Conservation (phyloP, 2,888 invertebrate species). For the Rhamnusium bicolor region DNA sequence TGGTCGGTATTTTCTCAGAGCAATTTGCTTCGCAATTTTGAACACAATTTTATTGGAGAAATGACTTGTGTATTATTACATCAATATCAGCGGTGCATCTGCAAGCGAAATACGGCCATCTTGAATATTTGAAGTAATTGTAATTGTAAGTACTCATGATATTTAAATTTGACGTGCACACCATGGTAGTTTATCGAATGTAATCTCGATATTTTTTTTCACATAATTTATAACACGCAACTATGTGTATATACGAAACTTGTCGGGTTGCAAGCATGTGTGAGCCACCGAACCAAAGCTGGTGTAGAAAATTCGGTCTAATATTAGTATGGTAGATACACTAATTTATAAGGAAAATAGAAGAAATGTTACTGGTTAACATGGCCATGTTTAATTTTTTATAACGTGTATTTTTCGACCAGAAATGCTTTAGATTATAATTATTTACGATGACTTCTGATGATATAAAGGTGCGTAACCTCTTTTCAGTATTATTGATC, state of each 20-base stretch:
- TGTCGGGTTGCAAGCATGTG: not conserved
- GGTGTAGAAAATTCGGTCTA: not conserved
- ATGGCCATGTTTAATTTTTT: too few relatives aligned
- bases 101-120: conserved; percentile 58
- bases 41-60: conserved; percentile 34
- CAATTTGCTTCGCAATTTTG: conserved; percentile 41
- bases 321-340: not conserved
- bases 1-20: conserved; percentile 41
- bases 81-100: conserved; percentile 48
- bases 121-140: conserved; percentile 64
- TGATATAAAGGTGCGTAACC: too few relatives aligned
- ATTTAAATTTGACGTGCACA: conserved; percentile 65
- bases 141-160: conserved; percentile 62
- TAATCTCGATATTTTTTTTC: conserved; percentile 62
- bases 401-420: too few relatives aligned
- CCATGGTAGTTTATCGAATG: conserved; percentile 60
- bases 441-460: too few relatives aligned
- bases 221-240: conserved; percentile 64
- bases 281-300: not conserved
- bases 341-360: too few relatives aligned
- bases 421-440: too few relatives aligned
- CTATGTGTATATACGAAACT: not conserved
- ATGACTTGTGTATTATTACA: conserved; percentile 35
- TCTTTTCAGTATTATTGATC: too few relatives aligned
- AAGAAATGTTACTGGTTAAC: too few relatives aligned